phyloP scores from a whole-genome alignment of 2,888 invertebrate genomes.

The Hydroisotoma schaefferi region DNA sequence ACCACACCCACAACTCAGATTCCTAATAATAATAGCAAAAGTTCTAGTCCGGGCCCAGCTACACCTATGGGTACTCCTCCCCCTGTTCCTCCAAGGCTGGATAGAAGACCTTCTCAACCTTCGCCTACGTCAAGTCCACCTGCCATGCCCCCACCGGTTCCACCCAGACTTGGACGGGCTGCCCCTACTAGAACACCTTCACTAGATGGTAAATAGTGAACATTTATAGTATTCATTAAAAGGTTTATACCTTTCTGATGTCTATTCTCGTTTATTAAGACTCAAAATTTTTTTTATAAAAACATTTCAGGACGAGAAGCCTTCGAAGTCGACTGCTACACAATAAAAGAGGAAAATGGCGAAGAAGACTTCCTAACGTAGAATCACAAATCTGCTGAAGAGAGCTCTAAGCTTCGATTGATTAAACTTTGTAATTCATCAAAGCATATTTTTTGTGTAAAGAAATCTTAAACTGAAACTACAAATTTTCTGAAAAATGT shows the following conservation, averaged over 20 bases:
- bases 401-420: no score
- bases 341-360: constrained; percentile 48
- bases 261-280: neutral
- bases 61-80: constrained; percentile 45
- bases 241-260: neutral
- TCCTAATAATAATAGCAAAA: constrained; percentile 31
- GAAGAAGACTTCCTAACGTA: constrained; percentile 48
- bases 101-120: constrained; percentile 45
- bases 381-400: no score
- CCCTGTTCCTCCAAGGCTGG: constrained; percentile 47
- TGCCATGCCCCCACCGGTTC: constrained; percentile 47
- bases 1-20: constrained; percentile 44
- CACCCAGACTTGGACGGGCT: constrained; percentile 46
- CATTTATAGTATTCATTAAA: no score
- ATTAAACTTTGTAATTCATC: no score
- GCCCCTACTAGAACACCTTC: constrained; percentile 47
- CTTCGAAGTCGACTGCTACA: constrained; percentile 49
- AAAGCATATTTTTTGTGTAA: no score
- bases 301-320: constrained; percentile 43
- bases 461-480: no score
- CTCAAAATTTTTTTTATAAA: neutral
- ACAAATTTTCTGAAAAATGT: no score
- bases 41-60: constrained; percentile 41
- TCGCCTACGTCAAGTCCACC: constrained; percentile 46
- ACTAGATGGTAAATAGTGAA: constrained; percentile 38